Conservation (phyloP, 2,888 invertebrate species). For the Cataglyphis livida region DNA sequence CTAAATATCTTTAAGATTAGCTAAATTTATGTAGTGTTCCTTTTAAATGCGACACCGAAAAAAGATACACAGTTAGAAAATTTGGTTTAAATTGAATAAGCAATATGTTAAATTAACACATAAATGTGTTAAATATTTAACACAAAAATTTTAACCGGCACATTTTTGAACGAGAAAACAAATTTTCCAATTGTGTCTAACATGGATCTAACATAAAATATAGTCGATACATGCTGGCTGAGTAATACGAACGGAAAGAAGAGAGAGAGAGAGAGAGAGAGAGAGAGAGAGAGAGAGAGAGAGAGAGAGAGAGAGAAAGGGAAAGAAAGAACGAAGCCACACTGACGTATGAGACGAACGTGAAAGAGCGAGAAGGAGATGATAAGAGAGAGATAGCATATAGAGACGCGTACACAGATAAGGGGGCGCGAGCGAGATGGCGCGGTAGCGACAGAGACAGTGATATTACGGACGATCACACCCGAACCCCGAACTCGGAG, state of each 20-base stretch:
- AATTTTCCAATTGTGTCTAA: too few relatives aligned
- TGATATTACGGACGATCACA: constrained; percentile 65
- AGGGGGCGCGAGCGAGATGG: constrained; percentile 23
- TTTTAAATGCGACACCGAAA: constrained; percentile 32
- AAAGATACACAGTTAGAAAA: not conserved
- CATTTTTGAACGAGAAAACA: too few relatives aligned
- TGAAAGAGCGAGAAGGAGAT: constrained; percentile 20
- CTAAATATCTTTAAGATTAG: not conserved
- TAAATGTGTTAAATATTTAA: too few relatives aligned
- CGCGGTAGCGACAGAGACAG: constrained; percentile 55
- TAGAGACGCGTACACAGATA: not conserved
- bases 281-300: not conserved
- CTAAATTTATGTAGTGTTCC: not conserved
- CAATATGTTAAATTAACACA: too few relatives aligned
- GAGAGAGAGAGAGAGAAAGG: constrained; percentile 32
- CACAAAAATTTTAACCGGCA: too few relatives aligned
- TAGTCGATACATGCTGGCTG: constrained; percentile 2
- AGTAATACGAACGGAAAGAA: constrained; percentile 9
- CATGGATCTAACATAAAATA: too few relatives aligned
- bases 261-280: constrained; percentile 44
- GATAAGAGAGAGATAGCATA: constrained; percentile 28
- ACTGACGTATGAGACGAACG: constrained; percentile 10
- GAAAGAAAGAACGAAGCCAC: not conserved
- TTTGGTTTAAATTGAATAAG: too few relatives aligned
- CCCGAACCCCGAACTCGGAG: constrained; percentile 21